Evolutionary conservation across 2,797 vertebrate species (phyloP), one percentile per base, ranked within the genome.

Genomic region (Alcedo atthis): DNA sequence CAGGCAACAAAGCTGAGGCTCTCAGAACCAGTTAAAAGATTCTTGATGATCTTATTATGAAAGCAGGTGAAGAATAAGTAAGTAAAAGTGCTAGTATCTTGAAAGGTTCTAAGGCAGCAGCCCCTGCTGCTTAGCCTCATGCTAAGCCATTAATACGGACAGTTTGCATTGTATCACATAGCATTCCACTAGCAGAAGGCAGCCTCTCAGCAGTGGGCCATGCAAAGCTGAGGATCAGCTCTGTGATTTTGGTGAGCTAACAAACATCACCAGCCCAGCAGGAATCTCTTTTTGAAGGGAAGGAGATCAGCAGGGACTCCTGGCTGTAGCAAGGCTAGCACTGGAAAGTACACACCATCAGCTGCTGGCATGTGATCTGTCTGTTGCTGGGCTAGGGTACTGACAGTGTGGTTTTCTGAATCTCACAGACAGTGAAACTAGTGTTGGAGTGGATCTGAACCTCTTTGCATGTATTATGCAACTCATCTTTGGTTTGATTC

Each of bases 91-190:
- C 15, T 70, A 6, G 28, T 79, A 48, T 55, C 61, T 67, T 94
- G 81, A 86, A 78, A 92, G 78, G n/a, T 67, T 88, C 77, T 81
- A 35, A 45, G 74, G 51, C 83, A 93, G 81, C 79, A 87, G 55
- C 45, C 37, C 88, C 81, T 62, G 55, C 66, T 92, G 86, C 58
- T 90, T 80, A 81, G 40, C 32, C 40, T 78, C 46, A 32, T 25
- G 40, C 40, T 73, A 82, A 32, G 76, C 26, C 62, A 75, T 89
- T 93, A 94, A 67, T 69, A 82, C 53, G 63, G 84, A 87, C 73
- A 89, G 35, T 9, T 49, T 73, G 76, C 79, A 87, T 32, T 24
- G 5, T 59, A 83, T 24, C 40, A 28, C 17, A 25, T 91, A 83
- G 87, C 71, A 85, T 51, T 83, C 35, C 33, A 13, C 40, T 35